A percentile compares a stretch with the other conserved stretches of the same genome.
Evolutionary conservation across 2,888 invertebrate species (phyloP).

Genomic region (Phania funesta): DNA sequence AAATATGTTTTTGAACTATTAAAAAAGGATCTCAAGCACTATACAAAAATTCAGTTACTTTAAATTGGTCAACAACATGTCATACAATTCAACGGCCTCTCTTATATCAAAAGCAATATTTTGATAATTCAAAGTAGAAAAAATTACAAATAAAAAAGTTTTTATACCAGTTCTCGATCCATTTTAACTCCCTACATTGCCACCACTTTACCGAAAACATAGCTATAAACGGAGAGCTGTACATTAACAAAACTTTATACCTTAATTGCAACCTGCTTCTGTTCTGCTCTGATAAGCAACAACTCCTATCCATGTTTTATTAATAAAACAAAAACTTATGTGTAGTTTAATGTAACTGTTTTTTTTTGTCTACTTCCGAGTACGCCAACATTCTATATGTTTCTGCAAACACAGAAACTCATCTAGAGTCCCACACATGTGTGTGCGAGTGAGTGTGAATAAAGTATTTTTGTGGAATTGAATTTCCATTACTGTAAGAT

Average conservation of each 20-base stretch:
- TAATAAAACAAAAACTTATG: background rate
- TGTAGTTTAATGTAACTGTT: too few relatives aligned
- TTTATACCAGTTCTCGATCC: background rate
- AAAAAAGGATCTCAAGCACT: too few relatives aligned
- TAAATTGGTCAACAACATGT: too few relatives aligned
- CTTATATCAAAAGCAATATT: too few relatives aligned
- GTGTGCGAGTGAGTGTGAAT: background rate
- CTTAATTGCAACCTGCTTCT: constrained; percentile 14
- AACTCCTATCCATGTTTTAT: constrained; percentile 5
- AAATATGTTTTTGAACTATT: too few relatives aligned
- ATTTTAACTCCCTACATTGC: background rate
- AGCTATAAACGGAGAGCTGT: background rate
- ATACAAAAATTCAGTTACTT: too few relatives aligned
- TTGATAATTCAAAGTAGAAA: background rate
- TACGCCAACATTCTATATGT: too few relatives aligned
- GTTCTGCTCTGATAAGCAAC: constrained; percentile 41
- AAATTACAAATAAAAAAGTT: background rate
- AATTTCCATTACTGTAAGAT: constrained; percentile 33
- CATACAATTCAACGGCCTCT: too few relatives aligned
- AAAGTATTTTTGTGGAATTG: constrained; percentile 14
- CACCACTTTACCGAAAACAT: background rate
- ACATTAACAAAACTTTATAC: constrained; percentile 10
- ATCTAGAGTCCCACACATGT: background rate
- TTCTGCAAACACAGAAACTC: background rate
- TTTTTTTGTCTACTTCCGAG: too few relatives aligned